Base-by-base conservation (phyloP, 2,888 invertebrate species). In the Carterocephalus palaemon region DNA sequence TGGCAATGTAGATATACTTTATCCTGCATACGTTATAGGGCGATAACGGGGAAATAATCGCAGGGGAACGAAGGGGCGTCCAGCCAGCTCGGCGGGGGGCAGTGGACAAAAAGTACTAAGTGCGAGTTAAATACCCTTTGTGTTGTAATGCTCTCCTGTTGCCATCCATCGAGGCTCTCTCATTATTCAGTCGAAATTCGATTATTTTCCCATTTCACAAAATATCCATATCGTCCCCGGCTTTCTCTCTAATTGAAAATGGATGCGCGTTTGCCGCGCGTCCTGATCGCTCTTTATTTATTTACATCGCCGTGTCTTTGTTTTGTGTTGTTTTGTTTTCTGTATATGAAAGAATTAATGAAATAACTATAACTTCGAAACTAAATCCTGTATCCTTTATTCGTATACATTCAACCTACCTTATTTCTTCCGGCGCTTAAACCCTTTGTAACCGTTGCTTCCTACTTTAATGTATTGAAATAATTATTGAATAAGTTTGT, bases 101-200 rank as follows among this genome's bases (percentile, higher is more conserved):
- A 55, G 51, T 29, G 68, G 70, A 65, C 79, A 83, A 85, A 85
- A 84, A 85, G 80, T 82, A 81, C 83, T 84, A 86, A 86, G 84
- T 83, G 79, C 70, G 72, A 82, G 77, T 84, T 86, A 86, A 86
- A 85, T 85, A 85, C 84, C 85, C 84, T 84, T 85, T 86, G 84
- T 85, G 78, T 72, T 66, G 70, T 63, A 64, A 63, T 69, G 62
- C 73, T 76, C 75, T 74, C 73, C 72, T 78, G 79, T 65, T 70
- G 62, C 75, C 69, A 76, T 80, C 76, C 77, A 76, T 73, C 75
- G 70, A 79, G 82, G 80, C 82, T 70, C 79, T 75, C 81, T 83
- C 83, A 86, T 85, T 86, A 86, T 86, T 86, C 84, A 80, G 82
- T 66, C 64, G 70, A 80, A 85, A 86, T 84, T 86, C 80, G 86